Conservation (phyloP, 1,140 invertebrate genomes). For the Solenopsis fugax region DNA sequence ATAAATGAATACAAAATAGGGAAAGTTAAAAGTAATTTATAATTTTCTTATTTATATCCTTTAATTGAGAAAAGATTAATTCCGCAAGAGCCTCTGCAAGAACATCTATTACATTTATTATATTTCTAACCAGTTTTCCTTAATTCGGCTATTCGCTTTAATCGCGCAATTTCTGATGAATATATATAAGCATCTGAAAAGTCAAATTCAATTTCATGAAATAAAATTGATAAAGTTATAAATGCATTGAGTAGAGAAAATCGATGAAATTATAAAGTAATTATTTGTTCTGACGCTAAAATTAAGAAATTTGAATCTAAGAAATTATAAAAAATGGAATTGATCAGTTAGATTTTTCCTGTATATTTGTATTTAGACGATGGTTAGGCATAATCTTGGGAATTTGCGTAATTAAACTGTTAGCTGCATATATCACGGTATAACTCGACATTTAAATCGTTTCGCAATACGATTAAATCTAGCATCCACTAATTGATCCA, state of each 20-base stretch:
- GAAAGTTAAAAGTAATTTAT: background rate
- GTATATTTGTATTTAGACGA: background rate
- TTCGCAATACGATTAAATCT: background rate
- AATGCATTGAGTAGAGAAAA: background rate
- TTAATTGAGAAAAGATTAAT: background rate
- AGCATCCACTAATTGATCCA: background rate
- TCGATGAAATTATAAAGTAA: background rate
- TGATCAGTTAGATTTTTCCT: background rate
- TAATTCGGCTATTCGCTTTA: background rate
- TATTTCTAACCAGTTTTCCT: background rate
- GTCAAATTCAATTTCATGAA: background rate
- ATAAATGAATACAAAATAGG: background rate
- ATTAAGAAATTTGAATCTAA: background rate
- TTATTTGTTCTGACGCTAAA: background rate
- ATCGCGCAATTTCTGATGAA: slow-evolving; percentile 1
- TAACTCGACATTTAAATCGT: slow-evolving; percentile 10
- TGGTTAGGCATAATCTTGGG: background rate
- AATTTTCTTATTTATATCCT: background rate
- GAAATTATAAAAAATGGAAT: background rate
- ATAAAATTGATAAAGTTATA: background rate
- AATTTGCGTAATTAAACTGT: background rate
- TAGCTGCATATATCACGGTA: background rate
- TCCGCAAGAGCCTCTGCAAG: background rate
- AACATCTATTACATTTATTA: background rate
- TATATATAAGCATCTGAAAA: background rate